phyloP scores from a whole-genome alignment of 1,140 invertebrate species.

The Cotesia typhae region DNA sequence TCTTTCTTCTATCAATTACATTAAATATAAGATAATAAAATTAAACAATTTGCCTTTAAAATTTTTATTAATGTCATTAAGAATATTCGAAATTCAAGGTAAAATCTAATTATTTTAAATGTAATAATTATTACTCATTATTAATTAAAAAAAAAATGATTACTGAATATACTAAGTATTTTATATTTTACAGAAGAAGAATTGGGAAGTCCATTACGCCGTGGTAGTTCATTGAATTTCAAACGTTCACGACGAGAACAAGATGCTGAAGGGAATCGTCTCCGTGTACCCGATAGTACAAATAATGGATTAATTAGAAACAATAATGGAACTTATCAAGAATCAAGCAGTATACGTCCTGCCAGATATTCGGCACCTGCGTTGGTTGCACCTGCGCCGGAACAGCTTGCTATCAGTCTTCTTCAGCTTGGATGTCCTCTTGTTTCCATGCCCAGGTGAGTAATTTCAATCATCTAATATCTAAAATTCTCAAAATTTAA shows the following conservation, averaged over 20 bases:
- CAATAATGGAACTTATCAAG: constrained; percentile 27
- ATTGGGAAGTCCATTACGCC: constrained; percentile 46
- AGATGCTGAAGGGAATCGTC: constrained; percentile 34
- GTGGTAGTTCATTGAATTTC: constrained; percentile 51
- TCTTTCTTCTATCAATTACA: background rate
- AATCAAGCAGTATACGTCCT: constrained; percentile 29
- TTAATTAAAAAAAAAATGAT: constrained; percentile 34
- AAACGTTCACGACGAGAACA: constrained; percentile 37
- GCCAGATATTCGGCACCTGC: constrained; percentile 45
- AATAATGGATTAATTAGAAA: constrained; percentile 12
- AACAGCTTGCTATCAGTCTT: constrained; percentile 55
- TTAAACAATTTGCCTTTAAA: background rate
- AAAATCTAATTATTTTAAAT: constrained; percentile 21
- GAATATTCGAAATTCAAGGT: constrained; percentile 50
- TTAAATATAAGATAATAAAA: background rate
- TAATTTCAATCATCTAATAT: constrained; percentile 21
- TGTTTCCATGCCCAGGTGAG: constrained; percentile 60
- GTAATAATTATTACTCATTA: background rate
- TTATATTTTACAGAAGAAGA: constrained; percentile 50
- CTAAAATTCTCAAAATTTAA: no score
- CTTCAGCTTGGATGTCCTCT: constrained; percentile 59
- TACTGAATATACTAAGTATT: constrained; percentile 37
- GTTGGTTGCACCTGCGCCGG: constrained; percentile 53
- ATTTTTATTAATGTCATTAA: constrained; percentile 40
- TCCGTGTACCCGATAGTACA: constrained; percentile 34